Percentiles rank a stretch among this genome's conserved stretches.
phyloP scores from a whole-genome alignment of 2,797 vertebrate species.

The Serranus cabrilla region DNA sequence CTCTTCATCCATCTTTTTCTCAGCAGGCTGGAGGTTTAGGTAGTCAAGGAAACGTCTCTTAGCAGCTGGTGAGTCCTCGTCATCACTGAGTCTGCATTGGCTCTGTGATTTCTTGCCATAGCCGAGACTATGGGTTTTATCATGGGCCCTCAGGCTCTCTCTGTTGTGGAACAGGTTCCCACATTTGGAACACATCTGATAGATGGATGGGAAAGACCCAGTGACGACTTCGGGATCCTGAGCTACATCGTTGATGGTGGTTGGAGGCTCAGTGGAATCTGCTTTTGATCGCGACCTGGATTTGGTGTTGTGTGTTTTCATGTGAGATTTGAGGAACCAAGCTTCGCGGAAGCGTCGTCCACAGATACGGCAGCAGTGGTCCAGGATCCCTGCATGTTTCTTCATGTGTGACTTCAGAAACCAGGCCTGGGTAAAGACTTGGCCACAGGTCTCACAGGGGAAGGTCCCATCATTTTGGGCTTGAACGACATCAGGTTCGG shows the following conservation, averaged over 20 bases:
- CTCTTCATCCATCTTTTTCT: slow-evolving; percentile 56
- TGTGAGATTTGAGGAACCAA: slow-evolving; percentile 98
- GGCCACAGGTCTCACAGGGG: slow-evolving; percentile 93
- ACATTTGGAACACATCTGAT: slow-evolving; percentile 95
- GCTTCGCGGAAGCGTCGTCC: slow-evolving; percentile 95
- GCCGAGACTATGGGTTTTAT: slow-evolving; percentile 88
- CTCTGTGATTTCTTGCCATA: slow-evolving; percentile 61
- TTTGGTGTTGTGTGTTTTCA: slow-evolving; percentile 94
- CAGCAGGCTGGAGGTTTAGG: slow-evolving; percentile 87
- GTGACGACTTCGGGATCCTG: slow-evolving; percentile 88
- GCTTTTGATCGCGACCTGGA: slow-evolving; percentile 85
- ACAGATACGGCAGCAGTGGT: slow-evolving; percentile 94
- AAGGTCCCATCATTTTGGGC: slow-evolving; percentile 88
- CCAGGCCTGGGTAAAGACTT: slow-evolving; percentile 94
- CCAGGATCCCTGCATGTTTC: slow-evolving; percentile 93
- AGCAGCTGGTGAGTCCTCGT: slow-evolving; percentile 78
- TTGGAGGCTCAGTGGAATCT: slow-evolving; percentile 86
- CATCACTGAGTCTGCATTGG: slow-evolving; percentile 63
- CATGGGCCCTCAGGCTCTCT: slow-evolving; percentile 92
- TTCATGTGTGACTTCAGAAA: slow-evolving; percentile 98
- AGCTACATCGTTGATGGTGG: slow-evolving; percentile 94
- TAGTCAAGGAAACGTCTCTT: slow-evolving; percentile 90
- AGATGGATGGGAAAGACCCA: slow-evolving; percentile 84
- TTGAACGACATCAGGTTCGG: slow-evolving; percentile 74
- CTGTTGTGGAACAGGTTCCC: slow-evolving; percentile 94